Evolutionary conservation across 2,888 invertebrate species (phyloP).

Genomic region (Bombylius discolor): DNA sequence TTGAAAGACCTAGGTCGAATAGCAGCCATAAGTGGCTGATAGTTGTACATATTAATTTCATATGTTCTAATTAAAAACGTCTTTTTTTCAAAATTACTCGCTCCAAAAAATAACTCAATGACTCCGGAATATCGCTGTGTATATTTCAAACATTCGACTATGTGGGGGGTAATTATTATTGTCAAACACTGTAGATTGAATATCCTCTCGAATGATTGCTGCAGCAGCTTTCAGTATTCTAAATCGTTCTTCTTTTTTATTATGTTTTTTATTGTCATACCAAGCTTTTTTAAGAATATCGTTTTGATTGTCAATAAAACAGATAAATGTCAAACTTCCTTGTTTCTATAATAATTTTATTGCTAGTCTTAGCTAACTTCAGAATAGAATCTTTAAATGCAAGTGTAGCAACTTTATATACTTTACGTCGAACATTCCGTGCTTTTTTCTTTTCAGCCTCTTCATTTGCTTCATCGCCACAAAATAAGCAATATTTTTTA

Average conservation of each 20-base stretch:
- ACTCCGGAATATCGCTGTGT: conserved; percentile 14
- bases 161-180: conserved; percentile 22
- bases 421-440: not conserved
- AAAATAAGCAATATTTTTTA: too few relatives aligned
- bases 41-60: not conserved
- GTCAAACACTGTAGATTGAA: conserved; percentile 20
- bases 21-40: not conserved
- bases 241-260: conserved; percentile 6
- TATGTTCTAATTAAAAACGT: not conserved
- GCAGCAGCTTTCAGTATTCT: conserved; percentile 6
- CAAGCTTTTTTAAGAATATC: not conserved
- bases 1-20: not conserved
- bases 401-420: not conserved
- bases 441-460: not conserved
- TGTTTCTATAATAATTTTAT: conserved; percentile 1
- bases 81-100: conserved; percentile 18
- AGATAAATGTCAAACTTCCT: not conserved
- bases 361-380: too few relatives aligned
- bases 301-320: not conserved
- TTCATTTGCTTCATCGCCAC: not conserved
- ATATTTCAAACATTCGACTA: conserved; percentile 8
- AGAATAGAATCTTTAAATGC: not conserved
- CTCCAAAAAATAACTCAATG: conserved; percentile 25
- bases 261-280: not conserved
- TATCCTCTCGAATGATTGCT: conserved; percentile 10